Evolutionary conservation across 2,888 invertebrate genomes (phyloP), one percentile per base, ranked within the genome.

Genomic region (Mycalesis mineus): DNA sequence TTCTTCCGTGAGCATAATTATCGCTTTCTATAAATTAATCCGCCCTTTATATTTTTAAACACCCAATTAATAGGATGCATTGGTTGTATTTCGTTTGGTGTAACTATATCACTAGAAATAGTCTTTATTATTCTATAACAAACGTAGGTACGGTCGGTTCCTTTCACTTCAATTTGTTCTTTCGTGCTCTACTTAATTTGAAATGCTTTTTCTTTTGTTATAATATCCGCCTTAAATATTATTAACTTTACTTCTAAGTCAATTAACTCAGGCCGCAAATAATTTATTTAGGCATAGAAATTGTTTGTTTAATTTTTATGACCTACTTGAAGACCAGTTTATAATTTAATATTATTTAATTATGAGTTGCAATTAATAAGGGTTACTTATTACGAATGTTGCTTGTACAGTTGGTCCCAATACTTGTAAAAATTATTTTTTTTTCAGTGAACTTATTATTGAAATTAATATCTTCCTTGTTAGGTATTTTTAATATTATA

Each of bases 101-200:
- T 47, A 11, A 17, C 11, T 33, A 14, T 31, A 31, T 31, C 6
- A 8, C 29, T 31, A 2, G 2, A 5, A 14, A 28, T 13, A 14
- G 29, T 15, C 11, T 11, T 47, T 33, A 14, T 15, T 9, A 17
- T 28, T 22, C 9, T 11, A 6, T 33, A 33, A 13, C 11, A 33
- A 33, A 47, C 11, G 15, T 47, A 33, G 0, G 47, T 47, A 47
- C 31, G 31, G 42, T 75, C 77, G 66, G 77, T 83, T 82, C 88
- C 88, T 89, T 89, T 89, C 88, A 89, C 88, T 88, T 89, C 80
- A 82, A 81, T 81, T 82, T 82, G 78, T 82, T 80, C 80, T 80
- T 82, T 84, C 82, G 85, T 89, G 88, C 87, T 89, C 88, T 83
- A 89, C 88, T 88, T 89, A 86, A 69, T 60, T 52, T 52, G 39